Conservation (phyloP, 2,113 vertebrate species). For the Gallinago undulata region DNA sequence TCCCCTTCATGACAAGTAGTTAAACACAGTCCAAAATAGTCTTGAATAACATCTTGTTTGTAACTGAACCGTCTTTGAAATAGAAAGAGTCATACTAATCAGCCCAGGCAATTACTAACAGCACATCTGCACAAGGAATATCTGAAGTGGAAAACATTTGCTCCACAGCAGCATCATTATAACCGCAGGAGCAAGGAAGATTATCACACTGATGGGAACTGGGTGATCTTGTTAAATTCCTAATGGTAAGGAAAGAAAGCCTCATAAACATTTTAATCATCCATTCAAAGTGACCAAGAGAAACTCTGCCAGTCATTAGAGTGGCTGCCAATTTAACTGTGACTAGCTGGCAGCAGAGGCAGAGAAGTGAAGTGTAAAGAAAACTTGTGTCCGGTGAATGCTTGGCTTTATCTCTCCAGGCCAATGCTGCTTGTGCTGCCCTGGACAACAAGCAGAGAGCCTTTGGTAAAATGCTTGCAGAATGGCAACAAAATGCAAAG, state of each 20-base stretch:
- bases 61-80: slow-evolving; percentile 9
- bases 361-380: slow-evolving; percentile 18
- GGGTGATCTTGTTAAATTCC: slow-evolving; percentile 54
- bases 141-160: slow-evolving; percentile 50
- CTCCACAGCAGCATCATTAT: slow-evolving; percentile 52
- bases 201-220: slow-evolving; percentile 36
- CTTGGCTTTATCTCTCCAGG: slow-evolving; percentile 52
- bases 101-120: slow-evolving; percentile 41
- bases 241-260: slow-evolving; percentile 40
- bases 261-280: slow-evolving; percentile 54
- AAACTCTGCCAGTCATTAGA: slow-evolving; percentile 15
- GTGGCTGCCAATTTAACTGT: slow-evolving; percentile 25
- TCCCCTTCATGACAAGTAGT: slow-evolving; percentile 13
- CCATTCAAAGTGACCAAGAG: slow-evolving; percentile 42
- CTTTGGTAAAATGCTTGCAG: slow-evolving; percentile 75
- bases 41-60: slow-evolving; percentile 44
- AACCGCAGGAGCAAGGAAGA: not conserved
- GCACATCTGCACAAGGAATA: slow-evolving; percentile 47
- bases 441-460: slow-evolving; percentile 77
- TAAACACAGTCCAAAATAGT: slow-evolving; percentile 25
- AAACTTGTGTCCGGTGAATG: slow-evolving; percentile 5
- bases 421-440: slow-evolving; percentile 70
- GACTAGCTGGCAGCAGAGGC: not conserved
- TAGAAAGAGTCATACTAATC: slow-evolving; percentile 20
- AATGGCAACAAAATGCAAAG: slow-evolving; percentile 76